Percentiles rank a stretch among this genome's conserved stretches.
These are phyloP conservation scores for Micoletzkya japonica DNA, from an alignment of 2,888 invertebrate species.

Conservation along the genomic window DNA sequence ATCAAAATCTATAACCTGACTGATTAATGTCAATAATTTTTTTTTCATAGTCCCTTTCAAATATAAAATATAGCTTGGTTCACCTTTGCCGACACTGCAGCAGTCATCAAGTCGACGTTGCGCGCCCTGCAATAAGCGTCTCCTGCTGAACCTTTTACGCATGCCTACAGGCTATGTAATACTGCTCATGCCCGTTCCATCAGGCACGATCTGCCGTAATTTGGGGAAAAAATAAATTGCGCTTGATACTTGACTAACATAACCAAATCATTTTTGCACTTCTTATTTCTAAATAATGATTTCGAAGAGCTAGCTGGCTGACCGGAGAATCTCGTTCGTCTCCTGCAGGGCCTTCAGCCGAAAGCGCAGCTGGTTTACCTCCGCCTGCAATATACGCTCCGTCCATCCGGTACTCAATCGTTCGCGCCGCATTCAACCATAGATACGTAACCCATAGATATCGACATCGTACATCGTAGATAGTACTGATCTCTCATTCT, in stretches of 20 bases:
- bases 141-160: conserved; percentile 69
- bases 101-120: conserved; percentile 75
- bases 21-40: too few species aligned
- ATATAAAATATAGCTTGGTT: too few species aligned
- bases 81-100: conserved; percentile 11
- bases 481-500: background rate
- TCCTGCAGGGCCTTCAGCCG: conserved; percentile 92
- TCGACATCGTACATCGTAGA: background rate
- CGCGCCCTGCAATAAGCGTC: background rate
- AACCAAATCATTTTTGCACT: too few species aligned
- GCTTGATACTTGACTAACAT: too few species aligned
- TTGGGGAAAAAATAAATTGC: too few species aligned
- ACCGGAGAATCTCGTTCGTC: conserved; percentile 79
- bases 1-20: too few species aligned
- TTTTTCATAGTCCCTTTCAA: too few species aligned
- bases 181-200: too few species aligned
- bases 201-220: too few species aligned
- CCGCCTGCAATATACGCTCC: conserved; percentile 71
- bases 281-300: background rate
- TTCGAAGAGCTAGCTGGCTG: background rate
- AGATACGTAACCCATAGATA: background rate
- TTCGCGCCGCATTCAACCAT: conserved; percentile 4
- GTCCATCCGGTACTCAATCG: conserved; percentile 3
- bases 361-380: conserved; percentile 83
- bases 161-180: conserved; percentile 63